Evolutionary conservation across 2,113 vertebrate genomes (phyloP), one percentile per base, ranked within the genome.

Genomic region (Gyps fulvus): DNA sequence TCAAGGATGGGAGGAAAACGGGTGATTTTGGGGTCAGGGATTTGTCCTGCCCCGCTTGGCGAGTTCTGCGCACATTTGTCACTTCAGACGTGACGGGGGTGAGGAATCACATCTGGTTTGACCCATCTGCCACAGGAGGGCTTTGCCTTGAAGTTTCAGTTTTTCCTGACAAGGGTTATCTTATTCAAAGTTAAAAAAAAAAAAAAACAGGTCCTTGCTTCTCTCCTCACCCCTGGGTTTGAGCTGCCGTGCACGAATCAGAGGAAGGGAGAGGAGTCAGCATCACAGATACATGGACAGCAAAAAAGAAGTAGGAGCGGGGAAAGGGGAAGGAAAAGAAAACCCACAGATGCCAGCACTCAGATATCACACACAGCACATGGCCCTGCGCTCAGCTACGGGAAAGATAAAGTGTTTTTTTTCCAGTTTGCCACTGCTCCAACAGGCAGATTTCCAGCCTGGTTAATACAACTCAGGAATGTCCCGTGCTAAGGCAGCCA

Each of bases 381-480:
- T 89, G 87, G 89, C 74, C 42, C 70, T 55, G 54, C 6, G 31
- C 83, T 87, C 58, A 66, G 76, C 49, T 49, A 20, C 7, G 2
- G 36, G 45, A 36, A 69, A 95, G 95, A 93, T 63, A 95, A 94
- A 94, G 58, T 19, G 20, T 10, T 79, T 96, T 92, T 69, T 63
- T n/a, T 38, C 67, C 90, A 90, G 66, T 80, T 86, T 90, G 85
- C 90, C 65, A 27, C 92, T 32, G 62, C 52, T 89, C 87, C 54
- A 42, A 70, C 87, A 45, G 78, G 45, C 73, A 82, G 73, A 66
- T 89, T 94, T 95, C 66, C 93, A 95, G 78, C 62, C 78, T 76
- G 89, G 72, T 79, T 93, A 91, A 87, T 72, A 57, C 81, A 94
- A 69, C 73, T 66, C 91, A 59, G 91, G 91, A 96, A 96, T 69